Base-by-base conservation (phyloP, 2,888 invertebrate genomes). In the Hyles lineata region DNA sequence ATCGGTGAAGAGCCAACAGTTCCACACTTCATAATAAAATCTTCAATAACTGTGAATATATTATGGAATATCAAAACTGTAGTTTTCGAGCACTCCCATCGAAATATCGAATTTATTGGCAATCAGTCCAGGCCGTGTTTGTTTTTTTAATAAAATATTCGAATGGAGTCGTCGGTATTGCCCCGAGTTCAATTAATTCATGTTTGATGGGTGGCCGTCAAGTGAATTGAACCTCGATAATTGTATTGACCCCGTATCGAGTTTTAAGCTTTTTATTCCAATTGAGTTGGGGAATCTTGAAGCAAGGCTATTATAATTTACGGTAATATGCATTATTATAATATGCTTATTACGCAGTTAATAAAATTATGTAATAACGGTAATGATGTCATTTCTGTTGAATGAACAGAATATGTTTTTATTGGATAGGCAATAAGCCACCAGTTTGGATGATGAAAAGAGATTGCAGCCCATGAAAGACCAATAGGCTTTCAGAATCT, bases 171-270 rank as follows among this genome's bases (percentile, higher is more conserved):
- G 17, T 19, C 50, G 35, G 35, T 5, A 67, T 67, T 50, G 67
- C 50, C 19, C 50, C 50, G 67, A 17, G 67, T 67, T 67, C 67
- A 67, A 67, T 67, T 67, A 67, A 67, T 70, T 59, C 58, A 67
- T 50, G 67, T 70, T 58, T 72, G 69, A 74, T 75, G 74, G 74
- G 72, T 58, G 70, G 79, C 77, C 81, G 80, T 78, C 80, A 79
- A 80, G 80, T 81, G 82, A 83, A 87, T 85, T 84, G 84, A 85
- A 84, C 86, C 82, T 80, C 85, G 83, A 85, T 89, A 86, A 89
- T 86, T 88, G 86, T 83, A 84, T 88, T 84, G 87, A 83, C 86
- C 84, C 80, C 80, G 79, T 78, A 83, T 78, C 81, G 79, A 77
- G 80, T 78, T 76, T 67, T 67, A 25, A 67, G 78, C 78, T 71